These are phyloP conservation scores for Polyodon spathula DNA, from an alignment of 2,113 vertebrate genomes.

Conservation along the genomic window DNA sequence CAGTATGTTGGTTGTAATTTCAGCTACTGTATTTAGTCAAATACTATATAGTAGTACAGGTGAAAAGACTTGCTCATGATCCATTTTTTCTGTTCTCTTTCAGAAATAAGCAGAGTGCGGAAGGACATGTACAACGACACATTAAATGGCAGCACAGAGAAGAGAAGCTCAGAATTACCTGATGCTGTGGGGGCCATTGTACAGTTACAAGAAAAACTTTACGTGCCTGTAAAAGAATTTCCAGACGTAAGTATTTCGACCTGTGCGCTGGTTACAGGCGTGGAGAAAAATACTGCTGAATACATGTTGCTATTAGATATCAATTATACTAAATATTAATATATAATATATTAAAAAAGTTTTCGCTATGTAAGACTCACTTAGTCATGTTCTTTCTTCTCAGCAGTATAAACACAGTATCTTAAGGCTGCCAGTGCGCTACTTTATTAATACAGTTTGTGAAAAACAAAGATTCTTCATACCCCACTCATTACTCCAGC, in stretches of 20 bases:
- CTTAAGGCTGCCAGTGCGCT: too few relatives aligned
- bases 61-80: too few relatives aligned
- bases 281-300: background rate
- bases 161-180: constrained; percentile 84
- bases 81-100: constrained; percentile 41
- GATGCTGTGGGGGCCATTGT: constrained; percentile 90
- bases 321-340: background rate
- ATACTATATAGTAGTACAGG: too few relatives aligned
- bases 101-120: constrained; percentile 96
- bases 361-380: background rate
- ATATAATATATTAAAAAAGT: too few relatives aligned
- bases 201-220: constrained; percentile 98
- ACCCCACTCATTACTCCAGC: too few relatives aligned
- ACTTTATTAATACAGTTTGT: too few relatives aligned
- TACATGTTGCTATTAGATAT: background rate
- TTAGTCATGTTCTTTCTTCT: too few relatives aligned
- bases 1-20: too few relatives aligned
- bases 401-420: too few relatives aligned
- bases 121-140: constrained; percentile 99
- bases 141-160: constrained; percentile 90
- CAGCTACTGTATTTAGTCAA: too few relatives aligned
- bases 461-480: too few relatives aligned
- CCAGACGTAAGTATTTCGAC: constrained; percentile 81
- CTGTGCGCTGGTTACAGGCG: background rate
- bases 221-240: constrained; percentile 97